Base-by-base conservation (phyloP, 2,113 vertebrate genomes). In the Ictalurus furcatus region DNA sequence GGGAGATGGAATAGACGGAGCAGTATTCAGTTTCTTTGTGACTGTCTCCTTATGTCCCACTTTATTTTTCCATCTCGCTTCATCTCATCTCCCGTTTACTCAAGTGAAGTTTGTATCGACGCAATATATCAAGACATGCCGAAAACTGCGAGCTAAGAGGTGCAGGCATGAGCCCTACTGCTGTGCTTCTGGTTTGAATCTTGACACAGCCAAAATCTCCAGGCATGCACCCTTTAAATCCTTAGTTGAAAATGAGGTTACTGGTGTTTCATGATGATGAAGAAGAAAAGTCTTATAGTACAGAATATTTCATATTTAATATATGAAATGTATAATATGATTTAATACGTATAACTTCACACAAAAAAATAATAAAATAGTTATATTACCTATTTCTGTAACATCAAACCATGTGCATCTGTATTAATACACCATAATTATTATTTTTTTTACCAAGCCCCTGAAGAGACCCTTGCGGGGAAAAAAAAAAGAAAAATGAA, bases 71-170 rank as follows among this genome's bases (percentile, higher is more conserved):
- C 44, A 58, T 88, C 30, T 40, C 40, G 17, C 34, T 61, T 28
- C 69, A 71, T 58, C 79, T 78, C 52, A 56, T 85, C 54, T 82
- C 16, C 44, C n/a, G 25, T 88, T 88, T 67, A 76, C 13, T 73
- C 48, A 65, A 34, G 74, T 69, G 3, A 61, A 78, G 34, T 28
- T 40, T 37, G 58, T 59, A n/a, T 28, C 28, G 5, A 21, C 23
- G 9, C 48, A 37, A 58, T 21, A 8, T 23, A 56, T 34, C 48
- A 81, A 52, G 61, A 88, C 40, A 30, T 63, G 40, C 58, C 12
- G n/a, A 52, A 79, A 78, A 52, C 73, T 11, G 21, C 1, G 1
- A 63, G 58, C 25, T 14, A 59, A 17, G 52, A 54, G 79, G 40
- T 21, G 16, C 25, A 78, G 23, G n/a, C 23, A 12, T 28, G 7